Conservation (phyloP, 2,888 invertebrate species). For the Nemotelus pantherinus region DNA sequence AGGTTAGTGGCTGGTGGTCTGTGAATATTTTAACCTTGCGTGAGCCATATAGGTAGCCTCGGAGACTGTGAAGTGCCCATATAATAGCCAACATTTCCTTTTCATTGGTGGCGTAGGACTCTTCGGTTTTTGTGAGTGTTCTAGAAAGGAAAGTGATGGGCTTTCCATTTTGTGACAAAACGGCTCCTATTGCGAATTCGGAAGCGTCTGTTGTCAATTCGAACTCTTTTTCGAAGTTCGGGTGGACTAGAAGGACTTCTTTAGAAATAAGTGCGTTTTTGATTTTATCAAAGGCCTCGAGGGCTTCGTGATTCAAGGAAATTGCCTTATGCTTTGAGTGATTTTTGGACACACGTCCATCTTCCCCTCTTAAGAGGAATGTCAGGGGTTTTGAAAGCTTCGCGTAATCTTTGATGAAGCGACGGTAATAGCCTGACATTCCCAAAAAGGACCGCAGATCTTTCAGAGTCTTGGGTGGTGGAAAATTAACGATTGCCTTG, state of each 20-base stretch:
- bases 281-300: background rate
- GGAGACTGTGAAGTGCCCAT: background rate
- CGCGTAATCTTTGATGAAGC: too few relatives aligned
- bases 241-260: background rate
- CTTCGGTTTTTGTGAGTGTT: constrained; percentile 13
- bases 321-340: background rate
- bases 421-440: constrained; percentile 14
- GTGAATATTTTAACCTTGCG: background rate
- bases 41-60: background rate
- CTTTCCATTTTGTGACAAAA: background rate
- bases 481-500: background rate
- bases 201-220: constrained; percentile 9
- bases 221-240: background rate
- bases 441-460: constrained; percentile 9
- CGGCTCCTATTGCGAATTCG: background rate
- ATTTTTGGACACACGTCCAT: too few relatives aligned
- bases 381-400: too few relatives aligned
- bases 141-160: constrained; percentile 6
- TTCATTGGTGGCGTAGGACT: background rate
- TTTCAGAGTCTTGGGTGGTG: background rate
- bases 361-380: too few relatives aligned
- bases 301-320: background rate
- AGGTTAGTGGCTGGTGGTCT: too few relatives aligned
- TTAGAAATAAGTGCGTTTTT: background rate
- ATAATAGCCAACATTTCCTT: constrained; percentile 24